Evolutionary conservation across 2,113 vertebrate genomes (phyloP), one percentile per base, ranked within the genome.

Genomic region (Sakesphorus luctuosus): DNA sequence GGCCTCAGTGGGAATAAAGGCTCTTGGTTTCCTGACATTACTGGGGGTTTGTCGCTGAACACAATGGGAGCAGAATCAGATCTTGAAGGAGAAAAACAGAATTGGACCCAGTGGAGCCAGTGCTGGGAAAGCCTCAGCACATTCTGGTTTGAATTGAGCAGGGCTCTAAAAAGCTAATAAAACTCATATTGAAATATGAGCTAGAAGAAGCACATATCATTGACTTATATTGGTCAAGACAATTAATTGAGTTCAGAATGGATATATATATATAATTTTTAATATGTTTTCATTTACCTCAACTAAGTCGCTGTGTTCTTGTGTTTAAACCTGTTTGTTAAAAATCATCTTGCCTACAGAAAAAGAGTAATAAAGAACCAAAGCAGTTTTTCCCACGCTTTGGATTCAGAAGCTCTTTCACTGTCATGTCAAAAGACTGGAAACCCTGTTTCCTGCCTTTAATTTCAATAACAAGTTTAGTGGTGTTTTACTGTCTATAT

Each of bases 361-460:
- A 90, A 62, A 0, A 4, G 25, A 47, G 56, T 4, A 71, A 77
- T 63, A 97, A 94, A 83, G 83, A 97, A 66, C 47, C 33, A 13
- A 97, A 95, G 47, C 61, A 96, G 90, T 85, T 97, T 96, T 96
- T 85, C 94, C 89, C 89, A 85, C 33, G 18, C 96, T 97, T 94
- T 97, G 94, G 77, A 92, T 91, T 97, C 96, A 96, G 92, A 96
- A 97, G 93, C 66, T 96, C 73, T 97, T 98, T 97, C 96, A 96
- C 93, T 97, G 91, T 46, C 28, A 88, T 95, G 95, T 96, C 96
- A 94, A 97, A 95, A 98, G 90, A 92, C 92, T 96, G 44, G 94
- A 97, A 97, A 97, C 96, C 95, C 95, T 18, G 43, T 98, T 98
- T 98, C 97, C 97, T 98, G 97, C 76, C 94, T 96, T 94, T 97